A percentile compares a stretch with the other conserved stretches of the same genome.
Evolutionary conservation across 2,113 vertebrate genomes (phyloP).

Genomic region (Pteruthius melanotis): DNA sequence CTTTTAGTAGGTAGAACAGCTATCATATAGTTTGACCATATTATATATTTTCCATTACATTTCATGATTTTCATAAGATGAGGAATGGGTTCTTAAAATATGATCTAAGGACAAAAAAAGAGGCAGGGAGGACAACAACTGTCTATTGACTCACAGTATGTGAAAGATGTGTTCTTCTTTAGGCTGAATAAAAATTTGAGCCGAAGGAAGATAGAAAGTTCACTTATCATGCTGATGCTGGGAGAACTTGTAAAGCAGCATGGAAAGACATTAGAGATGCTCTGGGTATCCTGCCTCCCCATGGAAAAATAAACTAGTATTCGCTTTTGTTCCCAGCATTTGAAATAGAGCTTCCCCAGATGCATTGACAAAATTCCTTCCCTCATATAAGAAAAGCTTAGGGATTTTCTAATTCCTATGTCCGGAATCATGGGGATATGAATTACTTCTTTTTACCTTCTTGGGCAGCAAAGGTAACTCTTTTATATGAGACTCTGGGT

Average conservation of each 20-base stretch:
- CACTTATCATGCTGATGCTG: background rate
- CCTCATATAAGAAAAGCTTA: background rate
- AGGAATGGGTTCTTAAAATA: background rate
- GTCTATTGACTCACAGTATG: background rate
- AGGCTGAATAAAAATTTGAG: background rate
- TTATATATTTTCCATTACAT: background rate
- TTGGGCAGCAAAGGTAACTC: background rate
- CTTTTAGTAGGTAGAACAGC: background rate
- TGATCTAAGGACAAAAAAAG: background rate
- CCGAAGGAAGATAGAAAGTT: background rate
- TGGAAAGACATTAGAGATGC: background rate
- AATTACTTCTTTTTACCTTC: background rate
- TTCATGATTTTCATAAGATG: background rate
- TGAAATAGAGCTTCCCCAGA: background rate
- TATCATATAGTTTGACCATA: background rate
- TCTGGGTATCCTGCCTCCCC: background rate
- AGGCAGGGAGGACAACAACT: fast-evolving
- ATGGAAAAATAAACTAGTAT: background rate
- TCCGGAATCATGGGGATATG: background rate
- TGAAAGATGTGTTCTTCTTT: background rate
- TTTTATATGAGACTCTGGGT: background rate
- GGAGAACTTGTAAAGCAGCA: background rate
- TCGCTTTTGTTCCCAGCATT: background rate
- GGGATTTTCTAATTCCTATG: background rate
- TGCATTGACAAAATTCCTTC: background rate